Evolutionary conservation across 2,113 vertebrate genomes (phyloP).

Genomic region (Peucedramus taeniatus): DNA sequence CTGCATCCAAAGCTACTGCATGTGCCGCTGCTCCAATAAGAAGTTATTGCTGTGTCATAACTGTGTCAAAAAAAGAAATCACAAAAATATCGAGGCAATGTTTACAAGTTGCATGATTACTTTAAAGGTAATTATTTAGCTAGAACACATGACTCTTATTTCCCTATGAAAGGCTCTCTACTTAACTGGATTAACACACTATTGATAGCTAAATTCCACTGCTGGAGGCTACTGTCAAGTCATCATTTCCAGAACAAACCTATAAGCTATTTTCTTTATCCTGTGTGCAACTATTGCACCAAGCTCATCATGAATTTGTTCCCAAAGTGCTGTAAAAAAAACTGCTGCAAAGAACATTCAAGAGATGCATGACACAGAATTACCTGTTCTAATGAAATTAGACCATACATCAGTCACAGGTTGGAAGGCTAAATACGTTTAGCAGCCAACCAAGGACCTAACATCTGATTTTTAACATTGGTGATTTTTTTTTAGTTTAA

Average conservation of each 20-base stretch:
- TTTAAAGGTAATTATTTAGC: conserved; percentile 57
- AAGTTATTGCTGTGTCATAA: conserved; percentile 11
- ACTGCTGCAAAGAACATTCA: conserved; percentile 49
- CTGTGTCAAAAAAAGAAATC: neutral
- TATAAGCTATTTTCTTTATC: conserved; percentile 68
- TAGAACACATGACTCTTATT: conserved; percentile 59
- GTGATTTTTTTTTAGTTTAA: neutral
- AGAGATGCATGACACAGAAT: conserved; percentile 44
- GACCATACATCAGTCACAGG: neutral
- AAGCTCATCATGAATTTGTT: conserved; percentile 62
- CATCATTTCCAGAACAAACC: conserved; percentile 74
- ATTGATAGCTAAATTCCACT: conserved; percentile 63
- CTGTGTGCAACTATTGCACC: conserved; percentile 39
- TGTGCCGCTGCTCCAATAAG: neutral
- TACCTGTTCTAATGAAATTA: conserved; percentile 38
- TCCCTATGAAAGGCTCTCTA: conserved; percentile 51
- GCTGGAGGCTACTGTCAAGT: conserved; percentile 53
- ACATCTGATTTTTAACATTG: neutral
- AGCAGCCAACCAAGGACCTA: neutral
- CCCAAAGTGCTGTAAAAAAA: conserved; percentile 51
- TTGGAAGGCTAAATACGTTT: neutral
- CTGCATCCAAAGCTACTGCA: neutral
- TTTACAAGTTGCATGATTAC: conserved; percentile 40
- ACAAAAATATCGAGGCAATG: conserved; percentile 12
- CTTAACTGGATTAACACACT: conserved; percentile 63